phyloP scores from a whole-genome alignment of 2,888 invertebrate genomes.

The Microctonus aethiopoides region DNA sequence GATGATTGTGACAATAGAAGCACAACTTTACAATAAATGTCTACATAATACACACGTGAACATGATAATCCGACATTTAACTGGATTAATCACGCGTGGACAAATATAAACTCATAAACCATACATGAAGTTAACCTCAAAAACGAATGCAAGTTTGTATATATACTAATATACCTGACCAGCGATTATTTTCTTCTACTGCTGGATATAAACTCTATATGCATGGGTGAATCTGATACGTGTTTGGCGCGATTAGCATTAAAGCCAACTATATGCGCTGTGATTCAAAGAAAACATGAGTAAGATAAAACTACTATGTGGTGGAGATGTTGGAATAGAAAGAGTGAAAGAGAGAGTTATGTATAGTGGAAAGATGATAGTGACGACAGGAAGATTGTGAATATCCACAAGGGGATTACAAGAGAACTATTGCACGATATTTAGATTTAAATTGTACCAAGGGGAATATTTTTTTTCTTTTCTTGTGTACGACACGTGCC shows the following conservation, averaged over 20 bases:
- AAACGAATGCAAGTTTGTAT: background rate
- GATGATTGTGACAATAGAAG: background rate
- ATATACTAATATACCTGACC: background rate
- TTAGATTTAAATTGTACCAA: slow-evolving; percentile 1
- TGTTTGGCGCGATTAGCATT: background rate
- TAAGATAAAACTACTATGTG: slow-evolving; percentile 2
- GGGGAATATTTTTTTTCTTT: background rate
- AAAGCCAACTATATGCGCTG: background rate
- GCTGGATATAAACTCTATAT: background rate
- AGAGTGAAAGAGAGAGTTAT: background rate
- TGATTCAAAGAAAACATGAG: slow-evolving; percentile 11
- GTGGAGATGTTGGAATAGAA: background rate
- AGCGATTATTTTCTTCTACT: background rate
- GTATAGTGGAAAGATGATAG: background rate
- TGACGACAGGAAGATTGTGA: slow-evolving; percentile 4
- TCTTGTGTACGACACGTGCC: background rate
- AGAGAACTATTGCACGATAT: background rate
- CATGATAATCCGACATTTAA: slow-evolving; percentile 3
- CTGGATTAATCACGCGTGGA: slow-evolving; percentile 10
- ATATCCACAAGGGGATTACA: slow-evolving; percentile 4
- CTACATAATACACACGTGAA: background rate
- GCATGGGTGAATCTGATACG: background rate
- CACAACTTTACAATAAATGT: background rate
- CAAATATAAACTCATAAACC: background rate
- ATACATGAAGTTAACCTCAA: background rate